Percentiles rank a stretch among this genome's conserved stretches.
Conservation (phyloP, 2,888 invertebrate genomes). For the Troglohyphantes excavatus region DNA sequence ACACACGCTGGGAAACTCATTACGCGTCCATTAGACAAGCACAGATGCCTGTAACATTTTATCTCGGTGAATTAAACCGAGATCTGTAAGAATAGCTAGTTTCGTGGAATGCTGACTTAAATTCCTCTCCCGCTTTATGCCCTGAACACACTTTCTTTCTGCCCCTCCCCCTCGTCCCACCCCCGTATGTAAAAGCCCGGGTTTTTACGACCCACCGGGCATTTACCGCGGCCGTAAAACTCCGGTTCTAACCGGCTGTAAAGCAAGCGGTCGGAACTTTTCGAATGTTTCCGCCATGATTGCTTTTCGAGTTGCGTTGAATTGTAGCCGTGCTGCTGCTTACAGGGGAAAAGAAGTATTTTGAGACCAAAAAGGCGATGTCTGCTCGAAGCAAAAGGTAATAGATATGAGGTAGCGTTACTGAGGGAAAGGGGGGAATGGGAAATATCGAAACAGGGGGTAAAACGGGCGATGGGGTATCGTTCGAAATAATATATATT, state of each 20-base stretch:
- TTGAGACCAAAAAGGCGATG: conserved; percentile 8
- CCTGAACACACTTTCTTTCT: conserved; percentile 10
- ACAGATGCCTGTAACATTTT: conserved; percentile 27
- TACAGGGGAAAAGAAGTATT: conserved; percentile 21
- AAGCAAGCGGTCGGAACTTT: conserved; percentile 31
- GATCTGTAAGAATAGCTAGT: conserved; percentile 49
- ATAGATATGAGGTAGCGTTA: conserved; percentile 16
- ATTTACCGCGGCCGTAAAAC: conserved; percentile 59
- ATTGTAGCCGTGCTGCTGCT: conserved; percentile 22
- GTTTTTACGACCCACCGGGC: conserved; percentile 64
- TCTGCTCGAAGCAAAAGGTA: conserved; percentile 6
- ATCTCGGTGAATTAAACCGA: conserved; percentile 63
- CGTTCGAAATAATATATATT: not conserved
- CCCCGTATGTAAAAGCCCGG: conserved; percentile 35
- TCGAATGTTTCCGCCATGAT: conserved; percentile 53
- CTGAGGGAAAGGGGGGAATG: not conserved
- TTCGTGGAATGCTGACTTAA: conserved; percentile 49
- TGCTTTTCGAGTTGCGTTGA: conserved; percentile 61
- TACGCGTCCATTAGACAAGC: not conserved
- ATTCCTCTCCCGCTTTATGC: conserved; percentile 47
- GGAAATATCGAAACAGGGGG: not conserved
- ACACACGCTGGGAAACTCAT: not conserved
- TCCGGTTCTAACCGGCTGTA: conserved; percentile 20
- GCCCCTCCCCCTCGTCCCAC: no score
- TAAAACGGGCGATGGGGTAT: not conserved